Percentiles rank a stretch among this genome's conserved stretches.
Evolutionary conservation across 2,797 vertebrate species (phyloP).

Genomic region (Rhincodon typus): DNA sequence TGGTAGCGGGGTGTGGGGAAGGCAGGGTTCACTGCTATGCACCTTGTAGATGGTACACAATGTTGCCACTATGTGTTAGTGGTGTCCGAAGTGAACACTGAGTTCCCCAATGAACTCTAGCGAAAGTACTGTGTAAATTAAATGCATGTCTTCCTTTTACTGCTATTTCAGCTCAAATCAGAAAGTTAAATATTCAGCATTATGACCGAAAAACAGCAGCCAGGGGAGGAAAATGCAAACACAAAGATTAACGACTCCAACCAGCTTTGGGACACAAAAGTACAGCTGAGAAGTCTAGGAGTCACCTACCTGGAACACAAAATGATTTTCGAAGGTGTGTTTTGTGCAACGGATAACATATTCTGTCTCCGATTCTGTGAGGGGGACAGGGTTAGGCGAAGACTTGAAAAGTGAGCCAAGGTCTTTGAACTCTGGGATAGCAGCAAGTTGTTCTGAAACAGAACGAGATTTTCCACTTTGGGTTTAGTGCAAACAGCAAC

Average conservation of each 20-base stretch:
- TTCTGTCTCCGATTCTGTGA: slow-evolving; percentile 67
- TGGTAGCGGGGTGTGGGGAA: no score
- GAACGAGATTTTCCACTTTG: neutral
- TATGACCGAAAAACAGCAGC: neutral
- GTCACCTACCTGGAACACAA: slow-evolving; percentile 65
- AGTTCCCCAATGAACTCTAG: no score
- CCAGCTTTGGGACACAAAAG: neutral
- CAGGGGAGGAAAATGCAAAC: neutral
- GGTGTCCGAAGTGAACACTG: no score
- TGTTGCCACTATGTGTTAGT: no score
- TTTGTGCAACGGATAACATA: slow-evolving; percentile 68
- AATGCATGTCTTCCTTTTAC: neutral
- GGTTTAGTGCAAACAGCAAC: neutral
- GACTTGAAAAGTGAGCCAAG: slow-evolving; percentile 67
- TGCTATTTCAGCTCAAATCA: neutral
- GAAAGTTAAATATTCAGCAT: neutral
- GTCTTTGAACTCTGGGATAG: slow-evolving; percentile 60
- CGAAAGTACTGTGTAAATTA: neutral
- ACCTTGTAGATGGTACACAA: no score
- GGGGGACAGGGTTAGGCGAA: slow-evolving; percentile 60
- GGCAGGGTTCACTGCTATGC: no score
- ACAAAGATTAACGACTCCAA: neutral
- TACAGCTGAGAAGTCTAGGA: neutral
- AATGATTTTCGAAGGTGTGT: slow-evolving; percentile 59
- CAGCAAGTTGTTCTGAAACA: slow-evolving; percentile 65